Evolutionary conservation across 2,797 vertebrate genomes (phyloP).

Genomic region (Spinibarbus caldwelli): DNA sequence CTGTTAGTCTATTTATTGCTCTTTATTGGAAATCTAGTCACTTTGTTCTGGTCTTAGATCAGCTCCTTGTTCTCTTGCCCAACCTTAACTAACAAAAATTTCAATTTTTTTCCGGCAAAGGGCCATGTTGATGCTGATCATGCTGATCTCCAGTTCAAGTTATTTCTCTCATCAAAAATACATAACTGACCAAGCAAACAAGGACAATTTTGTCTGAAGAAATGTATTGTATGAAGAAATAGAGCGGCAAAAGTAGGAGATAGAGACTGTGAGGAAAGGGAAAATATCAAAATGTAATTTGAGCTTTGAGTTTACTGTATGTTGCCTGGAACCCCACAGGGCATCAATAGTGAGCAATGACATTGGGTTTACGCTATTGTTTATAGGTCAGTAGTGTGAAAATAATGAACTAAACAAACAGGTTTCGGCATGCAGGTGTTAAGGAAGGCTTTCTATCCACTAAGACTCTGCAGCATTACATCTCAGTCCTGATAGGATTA

Average conservation of each 20-base stretch:
- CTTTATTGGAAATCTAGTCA: slow-evolving; percentile 21
- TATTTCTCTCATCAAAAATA: neutral
- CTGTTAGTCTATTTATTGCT: slow-evolving; percentile 75
- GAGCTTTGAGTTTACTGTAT: neutral
- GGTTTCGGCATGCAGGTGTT: neutral
- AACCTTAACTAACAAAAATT: neutral
- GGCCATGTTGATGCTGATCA: neutral
- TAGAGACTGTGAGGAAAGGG: neutral
- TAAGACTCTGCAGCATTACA: neutral
- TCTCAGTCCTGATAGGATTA: slow-evolving; percentile 18
- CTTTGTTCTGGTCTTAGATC: neutral
- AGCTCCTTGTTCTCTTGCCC: neutral
- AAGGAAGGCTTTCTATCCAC: neutral
- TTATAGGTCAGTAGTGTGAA: slow-evolving; percentile 4
- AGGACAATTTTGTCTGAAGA: neutral
- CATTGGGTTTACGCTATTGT: neutral
- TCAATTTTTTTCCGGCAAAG: neutral
- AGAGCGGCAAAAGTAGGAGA: neutral
- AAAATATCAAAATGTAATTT: neutral
- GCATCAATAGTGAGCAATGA: neutral
- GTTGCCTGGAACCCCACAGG: neutral
- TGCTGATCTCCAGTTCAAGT: neutral
- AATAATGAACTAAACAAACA: neutral
- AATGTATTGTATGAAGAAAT: too few relatives aligned
- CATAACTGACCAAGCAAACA: neutral